Base-by-base conservation (phyloP, 2,113 vertebrate genomes). In the Hemiprocne comata region DNA sequence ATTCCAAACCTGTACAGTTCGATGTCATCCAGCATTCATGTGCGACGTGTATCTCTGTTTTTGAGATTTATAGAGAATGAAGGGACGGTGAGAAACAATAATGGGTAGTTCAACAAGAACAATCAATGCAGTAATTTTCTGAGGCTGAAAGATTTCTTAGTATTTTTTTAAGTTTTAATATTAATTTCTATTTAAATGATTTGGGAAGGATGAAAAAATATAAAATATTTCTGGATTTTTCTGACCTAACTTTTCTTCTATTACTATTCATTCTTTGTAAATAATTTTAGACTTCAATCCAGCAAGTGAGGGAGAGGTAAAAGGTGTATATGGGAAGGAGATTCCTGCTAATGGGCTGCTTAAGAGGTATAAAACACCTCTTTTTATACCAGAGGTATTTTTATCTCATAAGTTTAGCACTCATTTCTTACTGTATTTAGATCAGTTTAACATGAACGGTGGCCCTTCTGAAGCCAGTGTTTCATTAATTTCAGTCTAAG, bases 21-120 rank as follows among this genome's bases (percentile, higher is more conserved):
- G 54, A 14, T 58, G 36, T 40, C 28, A n/a, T 5, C 12, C 57
- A 34, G 13, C 0, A 0, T n/a, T 28, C 2, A 0, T 33, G 16
- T 71, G 42, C 62, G 62, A 11, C 17, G 19, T 23, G 6, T 28
- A 10, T 5, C 7, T 26, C 2, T 60, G 26, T 18, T 80, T 26
- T 38, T 57, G 28, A 77, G 8, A 33, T 58, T 17, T 54, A 42
- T 2, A 51, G 71, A 57, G 54, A 53, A 16, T 15, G 8, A 75
- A 66, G 36, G 42, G 67, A 34, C 26, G 20, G 17, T 64, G 18
- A 65, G 50, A 64, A 85, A 72, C 0, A 2, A 9, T 36, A 76
- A 34, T 13, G 17, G 23, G 31, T 21, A 64, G 10, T 13, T 80
- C 17, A 64, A 38, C 12, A 74, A 44, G 29, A 78, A 9, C 7